Evolutionary conservation across 2,113 vertebrate genomes (phyloP).

Genomic region (Gadus chalcogrammus): DNA sequence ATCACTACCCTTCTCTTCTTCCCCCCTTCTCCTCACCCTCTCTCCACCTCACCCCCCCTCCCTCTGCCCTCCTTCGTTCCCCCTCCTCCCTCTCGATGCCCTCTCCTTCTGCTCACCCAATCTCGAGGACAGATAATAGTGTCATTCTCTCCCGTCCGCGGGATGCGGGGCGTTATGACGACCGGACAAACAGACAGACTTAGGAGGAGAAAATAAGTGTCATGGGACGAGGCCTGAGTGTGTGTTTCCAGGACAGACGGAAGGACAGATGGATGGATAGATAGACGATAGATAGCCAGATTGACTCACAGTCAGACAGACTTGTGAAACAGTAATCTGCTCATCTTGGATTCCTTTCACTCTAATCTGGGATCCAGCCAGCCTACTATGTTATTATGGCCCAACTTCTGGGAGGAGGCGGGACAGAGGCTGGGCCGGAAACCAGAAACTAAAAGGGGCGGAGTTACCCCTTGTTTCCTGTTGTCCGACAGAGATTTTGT

Average conservation of each 20-base stretch:
- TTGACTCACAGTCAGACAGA: neutral
- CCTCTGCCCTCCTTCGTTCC: slow-evolving; percentile 14
- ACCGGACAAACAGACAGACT: slow-evolving; percentile 26
- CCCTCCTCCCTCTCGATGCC: slow-evolving; percentile 31
- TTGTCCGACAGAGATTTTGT: too few relatives aligned
- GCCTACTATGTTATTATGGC: too few relatives aligned
- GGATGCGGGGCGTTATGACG: too few relatives aligned
- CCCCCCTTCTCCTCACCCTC: slow-evolving; percentile 42
- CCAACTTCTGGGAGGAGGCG: too few relatives aligned
- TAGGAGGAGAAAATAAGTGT: slow-evolving; percentile 41
- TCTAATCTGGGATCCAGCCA: slow-evolving; percentile 52
- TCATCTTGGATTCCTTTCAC: slow-evolving; percentile 69
- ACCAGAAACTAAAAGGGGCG: too few relatives aligned
- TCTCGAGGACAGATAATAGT: too few relatives aligned
- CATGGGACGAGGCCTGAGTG: slow-evolving; percentile 38
- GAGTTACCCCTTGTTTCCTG: too few relatives aligned
- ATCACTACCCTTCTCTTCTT: slow-evolving; percentile 29
- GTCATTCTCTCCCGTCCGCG: too few relatives aligned
- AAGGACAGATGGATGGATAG: slow-evolving; percentile 40
- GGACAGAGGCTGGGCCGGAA: too few relatives aligned
- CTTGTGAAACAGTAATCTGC: slow-evolving; percentile 41
- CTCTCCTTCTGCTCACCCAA: slow-evolving; percentile 30
- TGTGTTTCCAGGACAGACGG: slow-evolving; percentile 46
- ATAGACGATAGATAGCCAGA: slow-evolving; percentile 17
- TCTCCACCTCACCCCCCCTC: slow-evolving; percentile 24